Conservation (phyloP, 1,140 invertebrate species). For the Maconellicoccus hirsutus region DNA sequence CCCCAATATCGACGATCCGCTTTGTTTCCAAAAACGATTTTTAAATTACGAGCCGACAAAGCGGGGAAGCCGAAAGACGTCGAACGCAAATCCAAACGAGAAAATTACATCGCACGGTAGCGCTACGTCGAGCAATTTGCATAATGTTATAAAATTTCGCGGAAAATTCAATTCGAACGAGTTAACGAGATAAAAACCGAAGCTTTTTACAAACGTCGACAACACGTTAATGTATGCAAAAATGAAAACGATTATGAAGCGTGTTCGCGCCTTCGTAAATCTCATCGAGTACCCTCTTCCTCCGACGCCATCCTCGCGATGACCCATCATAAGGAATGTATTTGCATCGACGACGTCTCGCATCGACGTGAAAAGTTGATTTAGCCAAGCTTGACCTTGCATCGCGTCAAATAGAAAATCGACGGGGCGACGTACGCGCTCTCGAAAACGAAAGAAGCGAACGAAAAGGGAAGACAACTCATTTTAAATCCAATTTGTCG, state of each 20-base stretch:
- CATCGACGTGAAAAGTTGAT: not conserved
- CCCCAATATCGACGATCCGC: too few relatives aligned
- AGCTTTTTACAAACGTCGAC: not conserved
- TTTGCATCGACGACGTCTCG: too few relatives aligned
- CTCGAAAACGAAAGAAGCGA: not conserved
- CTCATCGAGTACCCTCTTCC: not conserved
- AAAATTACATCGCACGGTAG: not conserved
- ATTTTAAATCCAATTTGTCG: conserved; percentile 22
- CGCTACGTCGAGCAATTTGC: not conserved
- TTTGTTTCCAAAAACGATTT: too few relatives aligned
- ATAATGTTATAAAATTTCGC: not conserved
- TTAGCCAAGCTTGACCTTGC: not conserved
- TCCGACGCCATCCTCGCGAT: too few relatives aligned
- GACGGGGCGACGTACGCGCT: not conserved
- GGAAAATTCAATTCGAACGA: not conserved
- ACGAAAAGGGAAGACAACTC: conserved; percentile 13
- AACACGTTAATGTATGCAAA: not conserved
- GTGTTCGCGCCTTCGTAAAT: not conserved
- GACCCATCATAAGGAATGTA: too few relatives aligned
- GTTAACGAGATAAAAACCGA: not conserved
- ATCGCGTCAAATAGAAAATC: not conserved
- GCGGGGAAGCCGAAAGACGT: not conserved
- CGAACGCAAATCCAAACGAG: not conserved
- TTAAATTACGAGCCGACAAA: too few relatives aligned
- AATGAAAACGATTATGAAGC: not conserved